Evolutionary conservation across 2,888 invertebrate species (phyloP).

Genomic region (Sinotaia quadrata): DNA sequence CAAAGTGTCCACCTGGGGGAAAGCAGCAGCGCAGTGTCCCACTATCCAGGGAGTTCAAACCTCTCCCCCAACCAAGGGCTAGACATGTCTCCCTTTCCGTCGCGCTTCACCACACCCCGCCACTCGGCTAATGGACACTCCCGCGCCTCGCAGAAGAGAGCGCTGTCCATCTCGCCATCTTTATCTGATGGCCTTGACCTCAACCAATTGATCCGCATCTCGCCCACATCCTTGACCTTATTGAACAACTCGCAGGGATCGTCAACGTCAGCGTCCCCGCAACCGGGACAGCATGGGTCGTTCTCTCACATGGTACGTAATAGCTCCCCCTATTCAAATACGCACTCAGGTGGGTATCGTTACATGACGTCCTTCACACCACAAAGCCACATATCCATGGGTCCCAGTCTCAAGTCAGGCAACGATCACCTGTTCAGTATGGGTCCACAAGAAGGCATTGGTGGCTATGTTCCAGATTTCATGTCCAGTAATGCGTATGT

Average conservation of each 20-base stretch:
- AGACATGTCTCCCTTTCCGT: conserved; percentile 60
- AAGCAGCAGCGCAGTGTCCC: conserved; percentile 46
- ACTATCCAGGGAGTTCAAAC: conserved; percentile 54
- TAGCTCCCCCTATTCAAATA: conserved; percentile 64
- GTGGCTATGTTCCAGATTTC: conserved; percentile 56
- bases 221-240: conserved; percentile 71
- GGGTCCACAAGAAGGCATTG: conserved; percentile 36
- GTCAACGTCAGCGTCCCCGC: conserved; percentile 61
- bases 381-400: conserved; percentile 35
- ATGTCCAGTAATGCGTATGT: conserved; percentile 65
- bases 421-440: conserved; percentile 42
- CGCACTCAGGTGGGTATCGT: conserved; percentile 58
- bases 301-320: conserved; percentile 70
- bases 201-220: conserved; percentile 71
- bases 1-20: conserved; percentile 40
- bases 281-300: conserved; percentile 57
- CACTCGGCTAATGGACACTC: conserved; percentile 64
- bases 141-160: conserved; percentile 61
- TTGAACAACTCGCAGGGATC: conserved; percentile 62
- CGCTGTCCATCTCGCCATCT: conserved; percentile 68
- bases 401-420: conserved; percentile 47
- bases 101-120: conserved; percentile 66
- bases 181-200: conserved; percentile 70
- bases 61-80: conserved; percentile 63
- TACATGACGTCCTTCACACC: conserved; percentile 35